These are phyloP conservation scores for Dromiciops gliroides DNA, from an alignment of 2,113 vertebrate species.

Conservation along the genomic window DNA sequence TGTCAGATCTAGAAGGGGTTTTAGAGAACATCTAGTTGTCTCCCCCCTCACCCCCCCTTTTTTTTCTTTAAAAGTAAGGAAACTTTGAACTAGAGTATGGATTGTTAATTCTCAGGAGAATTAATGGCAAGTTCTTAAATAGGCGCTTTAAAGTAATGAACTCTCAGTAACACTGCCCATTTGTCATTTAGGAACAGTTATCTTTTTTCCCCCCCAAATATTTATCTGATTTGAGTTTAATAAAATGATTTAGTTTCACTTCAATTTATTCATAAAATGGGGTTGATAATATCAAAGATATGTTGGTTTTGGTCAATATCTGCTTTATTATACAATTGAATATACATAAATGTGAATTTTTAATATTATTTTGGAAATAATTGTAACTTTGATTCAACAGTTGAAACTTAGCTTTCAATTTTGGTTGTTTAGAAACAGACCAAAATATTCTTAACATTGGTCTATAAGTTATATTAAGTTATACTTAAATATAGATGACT, in stretches of 20 bases:
- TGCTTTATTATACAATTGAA: conserved; percentile 41
- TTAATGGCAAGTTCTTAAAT: conserved; percentile 4
- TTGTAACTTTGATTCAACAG: conserved; percentile 45
- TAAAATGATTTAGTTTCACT: conserved; percentile 60
- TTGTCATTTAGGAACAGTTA: background rate
- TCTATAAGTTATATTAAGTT: conserved; percentile 63
- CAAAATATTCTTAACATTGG: conserved; percentile 57
- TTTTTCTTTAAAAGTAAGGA: no score
- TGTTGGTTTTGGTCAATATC: conserved; percentile 54
- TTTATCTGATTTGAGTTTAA: conserved; percentile 48
- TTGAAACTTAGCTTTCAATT: conserved; percentile 72
- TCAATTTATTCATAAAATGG: conserved; percentile 52
- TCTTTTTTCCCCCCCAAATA: background rate
- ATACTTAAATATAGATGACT: conserved; percentile 47
- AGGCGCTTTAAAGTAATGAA: background rate
- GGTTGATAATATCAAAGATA: conserved; percentile 25
- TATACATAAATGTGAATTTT: conserved; percentile 56
- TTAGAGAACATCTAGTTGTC: no score
- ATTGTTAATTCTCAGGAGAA: background rate
- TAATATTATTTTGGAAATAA: conserved; percentile 66
- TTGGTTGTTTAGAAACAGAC: conserved; percentile 46
- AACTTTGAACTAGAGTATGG: no score
- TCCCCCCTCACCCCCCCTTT: no score
- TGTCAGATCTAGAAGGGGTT: no score
- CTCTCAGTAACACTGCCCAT: conserved; percentile 26